phyloP scores from a whole-genome alignment of 2,113 vertebrate species.

The Oreocharis arfaki region DNA sequence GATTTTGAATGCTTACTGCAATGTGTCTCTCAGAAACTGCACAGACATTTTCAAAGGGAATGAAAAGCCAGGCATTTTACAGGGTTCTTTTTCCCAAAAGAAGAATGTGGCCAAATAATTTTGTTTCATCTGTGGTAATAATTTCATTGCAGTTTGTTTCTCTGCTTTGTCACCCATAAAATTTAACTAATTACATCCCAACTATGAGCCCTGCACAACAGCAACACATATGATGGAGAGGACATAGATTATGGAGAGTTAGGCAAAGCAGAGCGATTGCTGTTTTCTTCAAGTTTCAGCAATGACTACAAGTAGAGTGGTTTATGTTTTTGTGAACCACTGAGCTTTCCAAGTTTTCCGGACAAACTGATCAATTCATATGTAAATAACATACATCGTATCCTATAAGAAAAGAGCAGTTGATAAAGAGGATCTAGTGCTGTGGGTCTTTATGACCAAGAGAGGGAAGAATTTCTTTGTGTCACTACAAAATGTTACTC shows the following conservation, averaged over 20 bases:
- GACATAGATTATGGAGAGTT: not conserved
- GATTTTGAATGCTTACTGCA: not conserved
- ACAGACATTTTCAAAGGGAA: not conserved
- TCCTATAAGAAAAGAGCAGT: constrained; percentile 72
- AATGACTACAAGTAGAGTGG: not conserved
- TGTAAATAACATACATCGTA: constrained; percentile 70
- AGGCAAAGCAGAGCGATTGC: not conserved
- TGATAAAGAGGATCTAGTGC: constrained; percentile 62
- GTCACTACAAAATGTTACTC: constrained; percentile 71
- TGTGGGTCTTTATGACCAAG: constrained; percentile 64
- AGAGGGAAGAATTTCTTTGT: constrained; percentile 74
- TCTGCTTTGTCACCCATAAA: not conserved
- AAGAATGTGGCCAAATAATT: not conserved
- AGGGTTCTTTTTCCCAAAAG: not conserved
- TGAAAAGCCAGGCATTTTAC: not conserved
- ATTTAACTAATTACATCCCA: not conserved
- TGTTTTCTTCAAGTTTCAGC: constrained; percentile 16
- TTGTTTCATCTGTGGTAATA: not conserved
- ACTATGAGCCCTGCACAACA: not conserved
- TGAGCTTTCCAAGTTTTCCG: not conserved
- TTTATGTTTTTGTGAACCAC: constrained; percentile 2
- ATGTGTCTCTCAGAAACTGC: not conserved
- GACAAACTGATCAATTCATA: constrained; percentile 53
- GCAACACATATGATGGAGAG: not conserved
- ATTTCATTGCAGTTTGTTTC: not conserved